Evolutionary conservation across 1,140 invertebrate species (phyloP), one percentile per base, ranked within the genome.

Genomic region (Scylla paramamosain): DNA sequence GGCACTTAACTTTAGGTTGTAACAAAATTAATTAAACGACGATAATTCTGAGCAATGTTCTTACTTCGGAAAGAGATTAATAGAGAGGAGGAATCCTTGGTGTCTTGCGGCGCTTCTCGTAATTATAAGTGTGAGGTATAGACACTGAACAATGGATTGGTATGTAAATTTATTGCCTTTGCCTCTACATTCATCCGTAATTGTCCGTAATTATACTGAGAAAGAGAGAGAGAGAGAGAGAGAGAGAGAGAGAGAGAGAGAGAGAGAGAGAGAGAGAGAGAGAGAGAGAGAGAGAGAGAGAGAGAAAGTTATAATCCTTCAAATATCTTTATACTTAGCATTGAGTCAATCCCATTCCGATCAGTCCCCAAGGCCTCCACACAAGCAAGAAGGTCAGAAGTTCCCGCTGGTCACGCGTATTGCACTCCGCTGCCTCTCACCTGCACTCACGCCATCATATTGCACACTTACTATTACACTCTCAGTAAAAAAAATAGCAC

Each of bases 241-340:
- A 92, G 91, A 92, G 91, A 92, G 91, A 92, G 91, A 92, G 91
- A 92, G 91, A 92, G 91, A 83, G 91, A 92, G 91, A 92, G 91
- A 92, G 91, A 92, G 91, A 92, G 91, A 92, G 91, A 92, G 91
- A 92, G 91, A 91, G 77, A 82, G 77, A 83, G 52, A 82, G 77
- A 45, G 77, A 92, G 59, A 82, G 91, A 83, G 91, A 92, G 91
- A 92, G 77, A 45, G 39, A 93, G 39, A 83, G 39, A 92, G 20
- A 93, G 82, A 92, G 31, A 82, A 16, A 86, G 83, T 48, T 48
- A 20, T 25, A 4, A 90, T 90, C 48, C 16, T 90, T 39, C 12
- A 46, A 10, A 46, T 32, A 25, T 88, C n/a, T 88, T 88, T 32
- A 45, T 10, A 14, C 29, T 20, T 59, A 59, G 10, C 52, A 59